phyloP scores from a whole-genome alignment of 2,113 vertebrate species.

The Prunella himalayana region DNA sequence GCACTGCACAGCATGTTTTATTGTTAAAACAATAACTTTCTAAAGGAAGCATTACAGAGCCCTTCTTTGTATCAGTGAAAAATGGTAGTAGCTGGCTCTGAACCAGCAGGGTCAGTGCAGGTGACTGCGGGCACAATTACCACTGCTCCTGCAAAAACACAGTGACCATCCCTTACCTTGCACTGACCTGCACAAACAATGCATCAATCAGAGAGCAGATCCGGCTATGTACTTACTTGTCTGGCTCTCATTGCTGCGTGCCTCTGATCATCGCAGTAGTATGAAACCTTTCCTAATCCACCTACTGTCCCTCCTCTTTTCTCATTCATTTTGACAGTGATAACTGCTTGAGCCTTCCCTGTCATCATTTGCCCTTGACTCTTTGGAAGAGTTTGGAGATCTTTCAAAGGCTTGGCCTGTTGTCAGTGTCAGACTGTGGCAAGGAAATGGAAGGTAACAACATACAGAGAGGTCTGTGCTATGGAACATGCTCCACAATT shows the following conservation, averaged over 20 bases:
- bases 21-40: conserved; percentile 23
- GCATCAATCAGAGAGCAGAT: conserved; percentile 35
- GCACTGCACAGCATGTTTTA: background rate
- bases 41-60: background rate
- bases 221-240: conserved; percentile 27
- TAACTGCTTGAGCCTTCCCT: conserved; percentile 61
- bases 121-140: background rate
- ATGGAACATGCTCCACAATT: background rate
- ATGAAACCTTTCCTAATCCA: conserved; percentile 45
- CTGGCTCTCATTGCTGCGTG: background rate
- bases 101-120: background rate
- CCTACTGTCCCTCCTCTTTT: conserved; percentile 24
- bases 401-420: conserved; percentile 56
- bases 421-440: conserved; percentile 4
- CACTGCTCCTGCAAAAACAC: background rate
- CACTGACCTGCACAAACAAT: conserved; percentile 53
- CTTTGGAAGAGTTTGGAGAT: conserved; percentile 37
- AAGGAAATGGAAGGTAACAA: conserved; percentile 28
- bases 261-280: conserved; percentile 32
- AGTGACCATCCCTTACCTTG: background rate
- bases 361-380: conserved; percentile 61
- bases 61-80: background rate
- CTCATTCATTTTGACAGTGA: conserved; percentile 51
- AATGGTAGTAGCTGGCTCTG: background rate
- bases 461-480: background rate